Evolutionary conservation across 2,113 vertebrate species (phyloP).

Genomic region (Pangasianodon gigas): DNA sequence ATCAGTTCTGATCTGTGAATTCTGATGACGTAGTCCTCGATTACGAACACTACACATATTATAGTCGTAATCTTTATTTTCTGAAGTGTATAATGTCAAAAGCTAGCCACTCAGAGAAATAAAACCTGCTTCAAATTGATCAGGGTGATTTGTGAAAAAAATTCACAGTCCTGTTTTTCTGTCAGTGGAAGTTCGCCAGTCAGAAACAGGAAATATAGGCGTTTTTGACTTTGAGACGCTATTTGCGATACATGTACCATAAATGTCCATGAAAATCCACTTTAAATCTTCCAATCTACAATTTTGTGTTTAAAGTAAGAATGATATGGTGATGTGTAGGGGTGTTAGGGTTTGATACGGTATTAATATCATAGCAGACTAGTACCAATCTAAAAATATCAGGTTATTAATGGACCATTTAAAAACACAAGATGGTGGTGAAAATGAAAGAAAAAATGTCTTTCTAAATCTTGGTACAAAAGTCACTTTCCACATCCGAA

Average conservation of each 20-base stretch:
- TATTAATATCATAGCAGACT: not conserved
- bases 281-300: not conserved
- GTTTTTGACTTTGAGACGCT: not conserved
- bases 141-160: not conserved
- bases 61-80: not conserved
- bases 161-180: not conserved
- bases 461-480: not conserved
- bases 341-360: not conserved
- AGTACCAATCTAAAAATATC: not conserved
- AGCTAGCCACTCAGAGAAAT: no score
- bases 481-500: not conserved
- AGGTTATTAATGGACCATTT: not conserved
- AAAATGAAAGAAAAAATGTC: not conserved
- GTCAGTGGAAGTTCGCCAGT: not conserved
- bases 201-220: not conserved
- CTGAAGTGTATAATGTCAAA: not conserved
- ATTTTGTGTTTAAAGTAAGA: not conserved
- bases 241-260: not conserved
- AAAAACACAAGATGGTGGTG: not conserved
- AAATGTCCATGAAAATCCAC: not conserved
- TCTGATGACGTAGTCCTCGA: not conserved
- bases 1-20: not conserved
- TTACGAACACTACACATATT: not conserved
- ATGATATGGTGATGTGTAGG: not conserved
- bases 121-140: not conserved